phyloP scores from a whole-genome alignment of 2,797 vertebrate species.

The Peromyscus attwateri region DNA sequence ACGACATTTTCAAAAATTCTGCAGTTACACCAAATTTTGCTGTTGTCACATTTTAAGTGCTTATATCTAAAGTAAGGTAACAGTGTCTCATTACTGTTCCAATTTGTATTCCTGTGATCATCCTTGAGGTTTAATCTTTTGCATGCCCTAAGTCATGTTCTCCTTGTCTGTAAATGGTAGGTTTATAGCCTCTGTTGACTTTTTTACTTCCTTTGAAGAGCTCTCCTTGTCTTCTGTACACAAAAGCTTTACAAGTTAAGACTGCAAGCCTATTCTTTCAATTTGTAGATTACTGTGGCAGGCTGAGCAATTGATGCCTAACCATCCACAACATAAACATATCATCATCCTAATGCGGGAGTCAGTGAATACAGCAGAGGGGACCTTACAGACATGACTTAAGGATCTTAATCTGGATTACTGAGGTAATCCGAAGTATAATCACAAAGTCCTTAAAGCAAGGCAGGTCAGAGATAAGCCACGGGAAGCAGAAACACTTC shows the following conservation, averaged over 20 bases:
- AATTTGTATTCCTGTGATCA: not conserved
- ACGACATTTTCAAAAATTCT: not conserved
- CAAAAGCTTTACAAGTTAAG: not conserved
- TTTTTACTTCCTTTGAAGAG: not conserved
- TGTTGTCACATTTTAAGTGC: not conserved
- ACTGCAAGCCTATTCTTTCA: not conserved
- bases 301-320: not conserved
- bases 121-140: conserved; percentile 14
- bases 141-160: not conserved
- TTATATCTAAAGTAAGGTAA: not conserved
- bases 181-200: not conserved
- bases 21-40: not conserved
- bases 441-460: not conserved
- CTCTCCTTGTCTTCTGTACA: not conserved
- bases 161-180: not conserved
- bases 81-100: not conserved
- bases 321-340: not conserved
- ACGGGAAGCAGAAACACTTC: not conserved
- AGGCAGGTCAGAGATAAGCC: not conserved
- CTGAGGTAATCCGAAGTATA: not conserved
- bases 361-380: not conserved
- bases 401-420: conserved; percentile 26
- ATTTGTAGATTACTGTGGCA: not conserved
- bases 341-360: not conserved
- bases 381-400: not conserved